Evolutionary conservation across 2,888 invertebrate species (phyloP), one percentile per base, ranked within the genome.

Genomic region (Saturnia pavonia): DNA sequence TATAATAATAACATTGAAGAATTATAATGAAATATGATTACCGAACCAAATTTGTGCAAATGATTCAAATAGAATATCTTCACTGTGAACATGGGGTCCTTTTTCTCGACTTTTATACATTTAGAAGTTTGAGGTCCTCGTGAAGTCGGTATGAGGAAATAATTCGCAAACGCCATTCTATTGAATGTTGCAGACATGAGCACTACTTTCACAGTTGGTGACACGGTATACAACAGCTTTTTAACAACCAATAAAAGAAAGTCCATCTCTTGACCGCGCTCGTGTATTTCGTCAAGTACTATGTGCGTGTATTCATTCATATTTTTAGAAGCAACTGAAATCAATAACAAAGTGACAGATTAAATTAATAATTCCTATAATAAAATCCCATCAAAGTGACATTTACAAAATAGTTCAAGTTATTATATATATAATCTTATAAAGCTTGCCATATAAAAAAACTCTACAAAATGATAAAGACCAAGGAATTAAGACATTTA

Each of bases 181-280:
- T 98, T 96, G 79, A 99, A 96, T 1, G 99, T 99, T 0, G 99
- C 99, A 0, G 99, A 99, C 99, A 99, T 99, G 3, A 99, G 92
- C 69, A 99, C 82, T 11, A 91, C 88, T 82, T 90, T 92, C 11
- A 91, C 90, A 1, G 76, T 77, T 0, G 87, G 86, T 0, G 92
- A 91, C 0, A 89, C 88, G 0, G 96, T 95, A 73, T 95, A 91
- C 43, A 98, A 89, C 67, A 98, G 94, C 79, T 96, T 97, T 74
- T 97, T 96, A 0, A 99, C 96, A 14, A 99, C 91, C 16, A 99
- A 93, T 34, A 99, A 87, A 1, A 98, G 91, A 84, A 99, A 98
- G 84, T 99, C 99, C 95, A 98, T 97, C 42, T 99, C 97, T 84
- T 97, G 96, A 78, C 97, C 97, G 57, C 99, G 94, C 88, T 99